Conservation (phyloP, 2,888 invertebrate genomes). For the Pyrrhia umbra region DNA sequence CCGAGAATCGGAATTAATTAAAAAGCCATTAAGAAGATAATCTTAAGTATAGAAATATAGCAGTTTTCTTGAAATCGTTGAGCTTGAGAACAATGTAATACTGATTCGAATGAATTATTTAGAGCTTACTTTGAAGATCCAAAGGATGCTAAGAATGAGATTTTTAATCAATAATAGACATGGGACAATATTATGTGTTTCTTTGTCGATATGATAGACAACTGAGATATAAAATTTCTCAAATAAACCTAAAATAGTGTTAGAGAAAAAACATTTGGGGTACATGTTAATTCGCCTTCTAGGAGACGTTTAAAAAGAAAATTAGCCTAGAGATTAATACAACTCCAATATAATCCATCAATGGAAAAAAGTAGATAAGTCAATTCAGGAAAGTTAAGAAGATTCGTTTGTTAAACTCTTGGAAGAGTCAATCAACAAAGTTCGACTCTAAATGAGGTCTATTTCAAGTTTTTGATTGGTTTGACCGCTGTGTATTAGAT, state of each 20-base stretch:
- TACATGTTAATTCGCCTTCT: neutral
- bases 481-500: slow-evolving; percentile 34
- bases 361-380: slow-evolving; percentile 30
- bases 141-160: too few relatives aligned
- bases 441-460: slow-evolving; percentile 27
- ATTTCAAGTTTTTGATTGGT: slow-evolving; percentile 51
- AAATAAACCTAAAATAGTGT: too few relatives aligned
- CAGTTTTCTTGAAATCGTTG: neutral
- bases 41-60: neutral
- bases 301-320: slow-evolving; percentile 7
- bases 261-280: too few relatives aligned
- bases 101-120: too few relatives aligned
- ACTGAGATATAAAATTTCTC: too few relatives aligned
- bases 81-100: neutral
- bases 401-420: slow-evolving; percentile 40
- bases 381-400: slow-evolving; percentile 31
- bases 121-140: too few relatives aligned
- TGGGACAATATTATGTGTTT: too few relatives aligned
- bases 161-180: too few relatives aligned
- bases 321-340: slow-evolving; percentile 17
- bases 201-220: too few relatives aligned
- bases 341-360: slow-evolving; percentile 15
- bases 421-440: slow-evolving; percentile 39
- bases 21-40: slow-evolving; percentile 16
- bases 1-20: slow-evolving; percentile 14